Evolutionary conservation across 2,888 invertebrate species (phyloP), one percentile per base, ranked within the genome.

Genomic region (Oligia fasciuncula): DNA sequence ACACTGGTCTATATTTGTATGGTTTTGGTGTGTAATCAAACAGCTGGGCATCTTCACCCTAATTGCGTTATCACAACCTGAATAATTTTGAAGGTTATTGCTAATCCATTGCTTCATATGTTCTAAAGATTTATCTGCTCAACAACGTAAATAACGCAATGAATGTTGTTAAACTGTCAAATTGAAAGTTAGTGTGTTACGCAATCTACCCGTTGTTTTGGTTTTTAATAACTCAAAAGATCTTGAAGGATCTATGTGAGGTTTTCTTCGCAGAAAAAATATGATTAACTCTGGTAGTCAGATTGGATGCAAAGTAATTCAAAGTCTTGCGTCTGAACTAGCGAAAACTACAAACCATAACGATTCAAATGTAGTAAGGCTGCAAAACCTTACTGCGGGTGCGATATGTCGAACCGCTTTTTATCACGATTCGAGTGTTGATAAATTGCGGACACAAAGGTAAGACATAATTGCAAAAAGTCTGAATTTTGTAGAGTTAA

Each of bases 291-390:
- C 29, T 71, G 8, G 19, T 23, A 19, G 17, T 54, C n/a, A 40
- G 8, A 54, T 66, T 49, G 6, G n/a, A 67, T 2, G n/a, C 57
- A 57, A 14, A 40, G 1, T 17, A 40, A 17, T 77, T 57, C 2
- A 60, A 43, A 54, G 19, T 65, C 17, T 29, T 9, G 4, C 6
- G 4, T 29, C 5, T 60, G 11, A 49, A 75, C n/a, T 19, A 70
- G 40, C 23, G 49, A 79, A 70, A 73, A 54, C 23, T 68, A 46
- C 9, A 68, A 60, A 63, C 46, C 54, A 80, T 49, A 81, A 40
- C 46, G 40, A 62, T 69, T 40, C 1, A 63, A 63, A 57, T 57
- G n/a, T n/a, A 49, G 63, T 49, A 70, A 46, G 4, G 19, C 8
- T 4, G 23, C n/a, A 40, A 49, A 19, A 66, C 40, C 9, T 51